A percentile compares a stretch with the other conserved stretches of the same genome.
phyloP scores from a whole-genome alignment of 2,888 invertebrate species.

The Tuta absoluta region DNA sequence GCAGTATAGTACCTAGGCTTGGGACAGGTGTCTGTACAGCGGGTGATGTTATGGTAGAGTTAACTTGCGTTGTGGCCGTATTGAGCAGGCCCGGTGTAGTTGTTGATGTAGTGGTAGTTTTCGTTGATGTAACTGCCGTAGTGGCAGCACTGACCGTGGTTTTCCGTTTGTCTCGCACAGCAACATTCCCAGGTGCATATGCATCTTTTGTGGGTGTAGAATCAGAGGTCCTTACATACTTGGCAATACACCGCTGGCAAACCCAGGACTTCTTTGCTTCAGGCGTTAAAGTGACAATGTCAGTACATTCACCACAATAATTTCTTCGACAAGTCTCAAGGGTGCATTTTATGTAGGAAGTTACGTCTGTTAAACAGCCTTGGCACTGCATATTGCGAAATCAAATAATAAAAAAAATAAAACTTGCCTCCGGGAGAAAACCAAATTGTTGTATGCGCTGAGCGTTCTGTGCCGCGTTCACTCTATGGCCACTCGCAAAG shows the following conservation, averaged over 20 bases:
- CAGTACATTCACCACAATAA: too few species aligned
- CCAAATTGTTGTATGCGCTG: too few species aligned
- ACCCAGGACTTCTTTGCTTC: background rate
- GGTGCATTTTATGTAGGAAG: too few species aligned
- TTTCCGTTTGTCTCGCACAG: background rate
- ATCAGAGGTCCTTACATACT: background rate
- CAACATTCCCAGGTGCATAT: slow-evolving; percentile 16
- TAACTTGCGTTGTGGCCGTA: background rate
- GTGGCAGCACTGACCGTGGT: background rate
- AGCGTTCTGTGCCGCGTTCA: too few species aligned
- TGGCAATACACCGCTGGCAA: background rate
- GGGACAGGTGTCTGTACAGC: background rate
- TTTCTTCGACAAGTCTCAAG: too few species aligned
- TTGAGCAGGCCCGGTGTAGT: background rate
- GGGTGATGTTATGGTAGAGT: background rate
- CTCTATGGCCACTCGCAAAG: too few species aligned
- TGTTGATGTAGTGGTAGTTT: background rate
- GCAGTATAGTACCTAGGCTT: background rate
- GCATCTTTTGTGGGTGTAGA: slow-evolving; percentile 9
- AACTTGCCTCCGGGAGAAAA: too few species aligned
- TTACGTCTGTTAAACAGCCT: too few species aligned
- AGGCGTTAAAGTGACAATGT: too few species aligned
- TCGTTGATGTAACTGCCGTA: background rate
- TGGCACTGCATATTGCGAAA: background rate
- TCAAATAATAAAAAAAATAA: background rate